Percentiles rank a stretch among this genome's conserved stretches.
These are phyloP conservation scores for Cricetomys ansorgei DNA, from an alignment of 2,113 vertebrate genomes.

Conservation along the genomic window DNA sequence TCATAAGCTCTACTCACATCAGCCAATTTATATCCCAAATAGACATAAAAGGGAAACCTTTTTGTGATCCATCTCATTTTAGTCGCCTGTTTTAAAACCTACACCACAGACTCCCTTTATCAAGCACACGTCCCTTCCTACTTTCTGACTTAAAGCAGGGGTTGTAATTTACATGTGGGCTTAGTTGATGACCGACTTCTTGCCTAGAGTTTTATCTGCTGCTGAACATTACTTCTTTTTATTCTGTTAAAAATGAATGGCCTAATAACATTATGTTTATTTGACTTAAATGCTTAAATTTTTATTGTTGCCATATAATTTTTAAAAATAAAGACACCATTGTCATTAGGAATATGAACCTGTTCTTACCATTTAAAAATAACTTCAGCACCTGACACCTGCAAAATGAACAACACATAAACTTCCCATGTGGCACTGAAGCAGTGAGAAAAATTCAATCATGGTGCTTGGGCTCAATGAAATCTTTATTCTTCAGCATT, in stretches of 20 bases:
- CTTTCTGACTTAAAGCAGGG: constrained; percentile 52
- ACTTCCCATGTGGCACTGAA: neutral
- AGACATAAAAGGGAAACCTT: neutral
- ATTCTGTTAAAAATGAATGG: neutral
- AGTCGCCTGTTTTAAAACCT: constrained; percentile 15
- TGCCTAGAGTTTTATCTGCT: constrained; percentile 55
- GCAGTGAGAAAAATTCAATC: constrained; percentile 17
- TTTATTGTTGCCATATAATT: constrained; percentile 47
- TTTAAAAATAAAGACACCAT: constrained; percentile 52
- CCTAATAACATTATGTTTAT: constrained; percentile 34
- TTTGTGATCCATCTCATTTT: neutral
- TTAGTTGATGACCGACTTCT: constrained; percentile 46
- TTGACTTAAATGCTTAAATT: constrained; percentile 35
- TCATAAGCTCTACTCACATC: neutral
- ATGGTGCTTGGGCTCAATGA: neutral
- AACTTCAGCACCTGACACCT: neutral
- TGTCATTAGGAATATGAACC: constrained; percentile 46
- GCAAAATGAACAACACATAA: constrained; percentile 25
- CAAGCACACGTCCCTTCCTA: constrained; percentile 2
- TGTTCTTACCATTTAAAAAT: constrained; percentile 56
- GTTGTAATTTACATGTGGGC: constrained; percentile 29
- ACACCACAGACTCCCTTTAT: constrained; percentile 10
- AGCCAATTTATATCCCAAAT: neutral
- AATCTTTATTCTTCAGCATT: neutral
- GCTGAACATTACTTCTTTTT: constrained; percentile 26